Conservation (phyloP, 2,113 vertebrate species). For the Apteryx mantelli region DNA sequence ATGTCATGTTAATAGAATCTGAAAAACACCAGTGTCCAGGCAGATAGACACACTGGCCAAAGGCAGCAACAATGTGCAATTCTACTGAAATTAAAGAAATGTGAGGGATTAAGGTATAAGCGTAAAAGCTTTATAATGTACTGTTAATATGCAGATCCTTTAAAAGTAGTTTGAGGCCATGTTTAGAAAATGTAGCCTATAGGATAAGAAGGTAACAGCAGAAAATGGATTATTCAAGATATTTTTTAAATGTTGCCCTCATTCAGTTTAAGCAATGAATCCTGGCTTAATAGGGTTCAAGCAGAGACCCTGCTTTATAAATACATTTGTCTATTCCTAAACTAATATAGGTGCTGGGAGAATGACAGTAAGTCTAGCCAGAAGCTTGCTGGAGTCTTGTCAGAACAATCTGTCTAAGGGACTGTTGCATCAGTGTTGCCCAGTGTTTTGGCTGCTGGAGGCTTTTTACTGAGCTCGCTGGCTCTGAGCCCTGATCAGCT, state of each 20-base stretch:
- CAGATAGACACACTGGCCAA: fast-evolving
- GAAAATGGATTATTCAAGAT: neutral
- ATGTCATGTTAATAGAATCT: slow-evolving; percentile 39
- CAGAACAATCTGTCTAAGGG: neutral
- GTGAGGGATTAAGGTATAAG: neutral
- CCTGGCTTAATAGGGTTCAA: neutral
- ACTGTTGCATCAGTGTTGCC: neutral
- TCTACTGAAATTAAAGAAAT: neutral
- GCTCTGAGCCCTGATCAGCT: slow-evolving; percentile 54
- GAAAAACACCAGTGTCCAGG: slow-evolving; percentile 25
- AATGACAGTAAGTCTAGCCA: neutral
- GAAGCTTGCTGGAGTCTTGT: neutral
- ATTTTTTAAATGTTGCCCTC: neutral
- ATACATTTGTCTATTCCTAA: neutral
- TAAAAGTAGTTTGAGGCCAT: neutral
- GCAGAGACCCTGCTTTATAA: neutral
- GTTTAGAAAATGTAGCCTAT: neutral
- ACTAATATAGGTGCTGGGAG: neutral
- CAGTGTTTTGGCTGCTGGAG: slow-evolving; percentile 6
- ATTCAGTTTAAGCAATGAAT: neutral
- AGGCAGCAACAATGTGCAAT: neutral
- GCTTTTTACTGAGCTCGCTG: slow-evolving; percentile 4
- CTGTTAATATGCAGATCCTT: neutral
- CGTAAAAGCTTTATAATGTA: neutral
- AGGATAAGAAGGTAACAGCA: neutral